Evolutionary conservation across 2,113 vertebrate species (phyloP), one percentile per base, ranked within the genome.

Genomic region (Propithecus coquereli): DNA sequence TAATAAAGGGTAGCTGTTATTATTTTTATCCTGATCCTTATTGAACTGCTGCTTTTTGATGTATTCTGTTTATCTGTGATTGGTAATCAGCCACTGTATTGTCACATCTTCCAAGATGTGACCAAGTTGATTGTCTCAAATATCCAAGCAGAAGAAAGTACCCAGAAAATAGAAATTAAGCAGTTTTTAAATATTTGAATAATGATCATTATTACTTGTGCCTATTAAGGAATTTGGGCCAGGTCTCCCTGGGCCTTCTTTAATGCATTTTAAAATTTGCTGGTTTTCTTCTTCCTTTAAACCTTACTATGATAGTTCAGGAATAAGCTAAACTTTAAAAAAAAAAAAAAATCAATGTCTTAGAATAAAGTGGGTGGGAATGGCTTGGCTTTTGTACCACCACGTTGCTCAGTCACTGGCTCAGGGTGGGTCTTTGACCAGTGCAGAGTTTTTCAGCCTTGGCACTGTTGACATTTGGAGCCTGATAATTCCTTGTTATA

Each of bases 181-280:
- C 66, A 91, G 40, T 93, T 91, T 84, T 32, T 74, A 87, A 85
- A 84, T 10, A 27, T 81, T 10, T 57, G 20, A 82, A 32, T 90
- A 89, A n/a, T 84, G 43, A 61, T 79, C 6, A 40, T 73, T 92
- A 57, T 65, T 92, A 50, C 57, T 93, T 91, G 3, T 90, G n/a
- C 68, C 89, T 92, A 82, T 27, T 87, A 87, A 92, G n/a, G 61
- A 84, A 73, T 79, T 45, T 83, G 20, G 1, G 74, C 9, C 57
- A 52, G 34, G n/a, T 92, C 61, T 95, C n/a, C 70, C 77, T 91
- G 32, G 34, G 57, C 66, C 16, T 96, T 94, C 89, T 65, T 91
- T 76, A 74, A 65, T 94, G 18, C 27, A 71, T 91, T 90, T 96
- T 37, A 92, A 94, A 90, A 45, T 80, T 87, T 71, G 52, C 34